These are phyloP conservation scores for Pseudomyrmex sp. DNA, from an alignment of 1,140 invertebrate species.

Conservation along the genomic window DNA sequence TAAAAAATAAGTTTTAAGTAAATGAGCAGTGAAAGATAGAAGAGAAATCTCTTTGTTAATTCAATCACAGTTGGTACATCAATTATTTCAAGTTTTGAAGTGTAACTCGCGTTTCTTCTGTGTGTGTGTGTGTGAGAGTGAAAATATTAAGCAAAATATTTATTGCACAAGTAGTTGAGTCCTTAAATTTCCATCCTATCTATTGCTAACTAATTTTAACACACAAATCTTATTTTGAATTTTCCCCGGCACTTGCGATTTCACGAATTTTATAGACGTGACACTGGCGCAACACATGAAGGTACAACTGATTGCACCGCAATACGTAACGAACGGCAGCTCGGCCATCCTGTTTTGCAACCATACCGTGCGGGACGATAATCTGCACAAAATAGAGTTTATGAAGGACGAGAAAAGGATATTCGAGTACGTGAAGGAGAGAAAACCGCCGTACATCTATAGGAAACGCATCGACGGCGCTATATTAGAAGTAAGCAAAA, in stretches of 20 bases:
- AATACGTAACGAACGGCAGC: constrained; percentile 82
- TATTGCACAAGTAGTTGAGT: too few species aligned
- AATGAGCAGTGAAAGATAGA: too few species aligned
- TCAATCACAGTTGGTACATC: too few species aligned
- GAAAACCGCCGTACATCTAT: constrained; percentile 90
- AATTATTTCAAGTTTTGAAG: too few species aligned
- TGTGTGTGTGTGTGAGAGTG: too few species aligned
- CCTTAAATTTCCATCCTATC: too few species aligned
- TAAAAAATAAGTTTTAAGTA: too few species aligned
- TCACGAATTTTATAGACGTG: constrained; percentile 77
- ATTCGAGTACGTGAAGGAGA: constrained; percentile 91
- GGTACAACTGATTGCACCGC: constrained; percentile 82
- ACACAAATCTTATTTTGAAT: too few species aligned
- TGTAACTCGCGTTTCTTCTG: too few species aligned
- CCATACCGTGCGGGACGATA: constrained; percentile 81
- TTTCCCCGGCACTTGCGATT: constrained; percentile 7
- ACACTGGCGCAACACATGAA: constrained; percentile 74
- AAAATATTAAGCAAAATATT: too few species aligned
- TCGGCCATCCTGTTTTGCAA: constrained; percentile 83
- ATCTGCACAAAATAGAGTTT: constrained; percentile 88
- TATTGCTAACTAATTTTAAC: too few species aligned
- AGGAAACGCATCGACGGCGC: constrained; percentile 88
- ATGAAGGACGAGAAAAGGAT: constrained; percentile 90
- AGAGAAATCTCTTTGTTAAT: too few species aligned
- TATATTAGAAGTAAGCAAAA: constrained; percentile 89